These are phyloP conservation scores for Nezara viridula DNA, from an alignment of 2,888 invertebrate genomes.

Conservation along the genomic window DNA sequence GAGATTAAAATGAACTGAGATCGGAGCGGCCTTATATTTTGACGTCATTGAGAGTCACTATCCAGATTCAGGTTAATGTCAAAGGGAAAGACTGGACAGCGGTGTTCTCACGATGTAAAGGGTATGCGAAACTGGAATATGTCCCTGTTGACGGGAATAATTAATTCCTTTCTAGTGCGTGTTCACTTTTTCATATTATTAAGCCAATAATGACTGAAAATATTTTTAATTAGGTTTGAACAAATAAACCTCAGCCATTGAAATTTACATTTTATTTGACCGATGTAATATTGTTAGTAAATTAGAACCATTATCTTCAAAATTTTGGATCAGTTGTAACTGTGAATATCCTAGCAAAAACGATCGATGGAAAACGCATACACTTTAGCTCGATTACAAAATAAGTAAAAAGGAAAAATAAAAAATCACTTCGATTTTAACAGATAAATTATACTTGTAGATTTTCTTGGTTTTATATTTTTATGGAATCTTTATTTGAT, in stretches of 20 bases:
- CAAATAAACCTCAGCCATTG: background rate
- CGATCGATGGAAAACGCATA: no score
- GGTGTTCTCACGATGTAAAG: conserved; percentile 39
- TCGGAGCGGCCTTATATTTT: background rate
- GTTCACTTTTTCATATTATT: background rate
- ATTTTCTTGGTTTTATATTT: no score
- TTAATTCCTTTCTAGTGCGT: background rate
- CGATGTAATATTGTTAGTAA: no score
- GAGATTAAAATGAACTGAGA: background rate
- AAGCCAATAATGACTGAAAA: background rate
- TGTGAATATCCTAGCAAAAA: no score
- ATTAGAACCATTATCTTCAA: no score
- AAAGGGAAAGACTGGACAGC: background rate
- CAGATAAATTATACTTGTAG: no score
- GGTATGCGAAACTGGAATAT: background rate
- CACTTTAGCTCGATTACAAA: no score
- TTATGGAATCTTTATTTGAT: no score
- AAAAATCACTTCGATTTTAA: no score
- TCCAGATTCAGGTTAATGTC: conserved; percentile 31
- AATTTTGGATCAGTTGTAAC: no score
- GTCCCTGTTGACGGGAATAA: background rate
- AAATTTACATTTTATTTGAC: no score
- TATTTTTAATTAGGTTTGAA: background rate
- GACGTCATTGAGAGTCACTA: background rate
- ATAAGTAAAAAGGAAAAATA: no score